phyloP scores from a whole-genome alignment of 2,797 vertebrate genomes.

The Thripadectes ignobilis region DNA sequence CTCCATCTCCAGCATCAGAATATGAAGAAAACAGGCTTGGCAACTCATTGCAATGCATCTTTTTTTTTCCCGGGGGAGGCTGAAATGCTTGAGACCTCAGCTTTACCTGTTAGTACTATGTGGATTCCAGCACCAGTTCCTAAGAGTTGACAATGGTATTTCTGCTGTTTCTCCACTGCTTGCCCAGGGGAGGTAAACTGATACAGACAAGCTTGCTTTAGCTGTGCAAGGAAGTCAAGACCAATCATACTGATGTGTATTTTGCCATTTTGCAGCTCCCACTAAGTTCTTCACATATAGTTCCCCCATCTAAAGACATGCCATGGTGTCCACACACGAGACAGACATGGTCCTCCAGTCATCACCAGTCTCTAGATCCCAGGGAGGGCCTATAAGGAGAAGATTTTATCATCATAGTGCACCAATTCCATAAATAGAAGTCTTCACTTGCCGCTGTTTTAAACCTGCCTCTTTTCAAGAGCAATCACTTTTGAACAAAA shows the following conservation, averaged over 20 bases:
- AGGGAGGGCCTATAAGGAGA: neutral
- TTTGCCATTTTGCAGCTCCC: neutral
- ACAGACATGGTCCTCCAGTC: neutral
- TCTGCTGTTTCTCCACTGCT: neutral
- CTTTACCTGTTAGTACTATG: neutral
- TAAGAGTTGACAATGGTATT: neutral
- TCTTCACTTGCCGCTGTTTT: neutral
- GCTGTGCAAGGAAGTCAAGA: neutral
- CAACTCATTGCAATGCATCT: neutral
- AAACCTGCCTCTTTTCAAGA: conserved; percentile 24
- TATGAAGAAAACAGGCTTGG: neutral
- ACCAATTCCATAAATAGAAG: neutral
- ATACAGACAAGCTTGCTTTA: neutral
- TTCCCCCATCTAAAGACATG: neutral
- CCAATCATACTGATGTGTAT: neutral
- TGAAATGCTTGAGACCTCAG: neutral
- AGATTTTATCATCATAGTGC: neutral
- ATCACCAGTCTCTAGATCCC: neutral
- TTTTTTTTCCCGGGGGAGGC: neutral
- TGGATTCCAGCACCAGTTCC: neutral
- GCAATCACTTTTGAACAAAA: conserved; percentile 48
- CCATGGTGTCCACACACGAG: rapidly evolving
- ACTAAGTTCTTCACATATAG: neutral
- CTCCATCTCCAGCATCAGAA: neutral
- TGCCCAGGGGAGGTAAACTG: neutral